These are phyloP conservation scores for Dysdera silvatica DNA, from an alignment of 1,140 invertebrate species.

Conservation along the genomic window DNA sequence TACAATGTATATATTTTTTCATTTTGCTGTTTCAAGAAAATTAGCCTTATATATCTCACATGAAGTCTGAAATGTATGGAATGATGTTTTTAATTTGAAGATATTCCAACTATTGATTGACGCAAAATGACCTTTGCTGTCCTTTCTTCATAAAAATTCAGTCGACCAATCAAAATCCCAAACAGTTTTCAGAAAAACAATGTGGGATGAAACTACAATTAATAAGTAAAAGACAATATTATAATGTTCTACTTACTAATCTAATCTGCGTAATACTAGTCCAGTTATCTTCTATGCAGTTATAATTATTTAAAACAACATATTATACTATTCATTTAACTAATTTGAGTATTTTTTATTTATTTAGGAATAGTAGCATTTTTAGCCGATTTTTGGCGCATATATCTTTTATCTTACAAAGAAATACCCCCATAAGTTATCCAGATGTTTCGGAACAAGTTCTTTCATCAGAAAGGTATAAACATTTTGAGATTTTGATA, in stretches of 20 bases:
- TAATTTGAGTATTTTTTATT: neutral
- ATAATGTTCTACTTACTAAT: neutral
- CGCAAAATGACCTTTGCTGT: no score
- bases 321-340: neutral
- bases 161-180: no score
- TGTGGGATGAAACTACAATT: neutral
- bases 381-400: slow-evolving; percentile 28
- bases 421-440: slow-evolving; percentile 19
- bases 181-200: neutral
- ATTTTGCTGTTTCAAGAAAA: no score
- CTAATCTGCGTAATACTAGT: neutral
- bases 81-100: no score
- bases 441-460: slow-evolving; percentile 30
- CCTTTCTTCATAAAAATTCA: no score
- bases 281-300: neutral
- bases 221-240: neutral
- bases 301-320: neutral
- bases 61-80: no score
- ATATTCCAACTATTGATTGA: no score
- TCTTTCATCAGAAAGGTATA: slow-evolving; percentile 19
- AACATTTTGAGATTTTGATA: neutral
- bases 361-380: slow-evolving; percentile 28
- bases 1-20: no score
- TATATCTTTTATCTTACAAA: slow-evolving; percentile 26
- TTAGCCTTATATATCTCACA: no score